Base-by-base conservation (phyloP, 2,797 vertebrate species). In the Sebastes kiyomatsui region DNA sequence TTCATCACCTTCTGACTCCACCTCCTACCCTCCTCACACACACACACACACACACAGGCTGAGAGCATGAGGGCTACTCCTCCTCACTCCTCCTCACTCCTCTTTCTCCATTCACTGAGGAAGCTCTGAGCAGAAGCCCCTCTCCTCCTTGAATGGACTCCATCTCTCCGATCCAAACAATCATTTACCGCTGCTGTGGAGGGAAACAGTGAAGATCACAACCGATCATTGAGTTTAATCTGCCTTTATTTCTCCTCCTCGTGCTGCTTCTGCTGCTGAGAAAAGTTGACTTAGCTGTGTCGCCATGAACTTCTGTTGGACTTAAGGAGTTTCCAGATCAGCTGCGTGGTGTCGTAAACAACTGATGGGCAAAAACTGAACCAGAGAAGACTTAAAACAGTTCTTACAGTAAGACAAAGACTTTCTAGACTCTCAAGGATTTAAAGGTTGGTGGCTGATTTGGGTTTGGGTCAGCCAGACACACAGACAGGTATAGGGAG, bases 1-100 rank as follows among this genome's bases (percentile, higher is more conserved):
- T 62, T 87, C 92, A 91, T 91, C 92, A 88, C 90, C 95, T 95
- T 79, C 88, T 94, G 84, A 96, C 97, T 93, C 96, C 96, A 95
- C 96, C 90, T 96, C 96, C 96, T 92, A 95, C 72, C 78, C 83
- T 77, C 85, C 77, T 69, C 77, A 90, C 68, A 83, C 94, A 90
- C 79, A 82, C 80, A 90, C 82, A 93, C 70, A 83, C 93, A 90
- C 79, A 82, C 80, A 90, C 82, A 93, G 93, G 95, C 93, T 95
- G 94, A 89, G 93, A 80, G 93, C 90, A 92, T 85, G 93, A 90
- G 93, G 95, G 92, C 90, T 94, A 92, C 95, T 93, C 91, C 91
- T 92, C 91, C 90, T 90, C 87, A 90, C 90, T 90, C 81, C 84
- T 91, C 88, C 35, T 38, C 87, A 86, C 91, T 92, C 87, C 79